Conservation (phyloP, 1,140 invertebrate genomes). For the Lepidurus apus region DNA sequence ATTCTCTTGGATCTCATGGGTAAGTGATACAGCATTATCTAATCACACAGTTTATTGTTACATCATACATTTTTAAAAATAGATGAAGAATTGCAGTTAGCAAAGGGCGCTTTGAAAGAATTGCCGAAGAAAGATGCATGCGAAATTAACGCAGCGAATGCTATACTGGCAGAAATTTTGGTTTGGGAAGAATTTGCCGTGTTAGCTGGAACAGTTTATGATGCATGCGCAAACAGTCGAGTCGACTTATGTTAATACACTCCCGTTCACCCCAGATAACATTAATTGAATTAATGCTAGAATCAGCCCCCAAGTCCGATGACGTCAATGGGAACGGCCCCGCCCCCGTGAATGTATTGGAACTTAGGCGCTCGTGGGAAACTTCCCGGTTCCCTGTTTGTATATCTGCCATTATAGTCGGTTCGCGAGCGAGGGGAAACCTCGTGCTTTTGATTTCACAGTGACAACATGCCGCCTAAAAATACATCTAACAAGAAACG, state of each 20-base stretch:
- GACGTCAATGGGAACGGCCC: no score
- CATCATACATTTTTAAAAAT: background rate
- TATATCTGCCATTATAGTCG: no score
- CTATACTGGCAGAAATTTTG: background rate
- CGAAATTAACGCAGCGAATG: background rate
- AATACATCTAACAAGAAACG: background rate
- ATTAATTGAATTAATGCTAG: no score
- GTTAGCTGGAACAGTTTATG: background rate
- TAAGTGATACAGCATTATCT: background rate
- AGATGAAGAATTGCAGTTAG: conserved; percentile 2
- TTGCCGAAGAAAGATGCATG: background rate
- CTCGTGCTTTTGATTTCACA: background rate
- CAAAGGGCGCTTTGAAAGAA: background rate
- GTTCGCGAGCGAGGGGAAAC: background rate
- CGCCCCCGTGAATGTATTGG: no score
- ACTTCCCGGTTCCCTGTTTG: no score
- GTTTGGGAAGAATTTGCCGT: conserved; percentile 5
- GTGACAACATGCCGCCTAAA: background rate
- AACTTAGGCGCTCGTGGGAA: no score
- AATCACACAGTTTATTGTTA: background rate
- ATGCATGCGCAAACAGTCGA: background rate
- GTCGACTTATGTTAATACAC: background rate
- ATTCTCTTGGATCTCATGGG: background rate
- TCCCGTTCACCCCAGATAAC: no score
- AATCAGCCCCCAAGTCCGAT: no score